Evolutionary conservation across 2,888 invertebrate genomes (phyloP).

Genomic region (Eupithecia abbreviata): DNA sequence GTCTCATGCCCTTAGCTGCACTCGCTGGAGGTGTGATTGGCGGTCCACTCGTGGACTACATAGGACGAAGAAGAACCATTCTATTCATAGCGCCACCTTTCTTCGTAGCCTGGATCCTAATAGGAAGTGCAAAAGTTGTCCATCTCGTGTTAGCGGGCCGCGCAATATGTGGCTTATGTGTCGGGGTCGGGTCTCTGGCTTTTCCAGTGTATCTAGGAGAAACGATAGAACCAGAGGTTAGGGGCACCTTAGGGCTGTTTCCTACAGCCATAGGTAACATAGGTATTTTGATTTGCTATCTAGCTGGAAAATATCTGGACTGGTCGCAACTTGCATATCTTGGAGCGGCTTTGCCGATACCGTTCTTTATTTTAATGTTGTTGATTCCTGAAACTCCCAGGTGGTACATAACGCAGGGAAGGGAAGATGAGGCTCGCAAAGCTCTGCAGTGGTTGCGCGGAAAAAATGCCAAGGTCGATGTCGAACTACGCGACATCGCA

Average conservation of each 20-base stretch:
- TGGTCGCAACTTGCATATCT: conserved; percentile 93
- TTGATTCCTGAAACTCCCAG: conserved; percentile 97
- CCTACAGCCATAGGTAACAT: conserved; percentile 95
- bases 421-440: conserved; percentile 89
- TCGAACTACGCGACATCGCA: conserved; percentile 90
- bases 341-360: conserved; percentile 89
- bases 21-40: conserved; percentile 92
- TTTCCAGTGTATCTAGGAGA: conserved; percentile 97
- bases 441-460: conserved; percentile 94
- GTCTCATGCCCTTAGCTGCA: conserved; percentile 95
- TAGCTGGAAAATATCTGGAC: conserved; percentile 90
- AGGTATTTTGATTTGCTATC: conserved; percentile 91
- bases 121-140: conserved; percentile 89
- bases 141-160: conserved; percentile 91
- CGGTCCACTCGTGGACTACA: conserved; percentile 92
- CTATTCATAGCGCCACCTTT: conserved; percentile 91
- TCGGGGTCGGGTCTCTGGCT: conserved; percentile 93
- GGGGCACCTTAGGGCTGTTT: conserved; percentile 94
- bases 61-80: conserved; percentile 94
- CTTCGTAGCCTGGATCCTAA: conserved; percentile 91
- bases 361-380: conserved; percentile 91
- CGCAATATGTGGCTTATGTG: conserved; percentile 92
- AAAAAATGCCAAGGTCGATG: conserved; percentile 89
- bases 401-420: conserved; percentile 92
- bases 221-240: conserved; percentile 95